Base-by-base conservation (phyloP, 2,888 invertebrate species). In the Lymantria monacha region DNA sequence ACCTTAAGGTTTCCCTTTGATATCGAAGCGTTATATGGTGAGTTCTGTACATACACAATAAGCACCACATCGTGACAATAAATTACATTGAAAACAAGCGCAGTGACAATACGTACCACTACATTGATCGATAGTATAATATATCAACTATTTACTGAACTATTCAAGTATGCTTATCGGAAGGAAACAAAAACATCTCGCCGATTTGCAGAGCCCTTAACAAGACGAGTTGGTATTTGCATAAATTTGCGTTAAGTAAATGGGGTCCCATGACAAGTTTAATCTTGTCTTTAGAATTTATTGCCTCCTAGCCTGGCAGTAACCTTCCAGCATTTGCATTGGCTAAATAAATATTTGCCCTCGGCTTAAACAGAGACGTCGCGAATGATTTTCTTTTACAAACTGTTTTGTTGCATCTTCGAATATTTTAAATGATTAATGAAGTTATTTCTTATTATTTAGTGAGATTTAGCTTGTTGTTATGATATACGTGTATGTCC, bases 201-300 rank as follows among this genome's bases (percentile, higher is more conserved):
- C 69, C 81, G 80, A 67, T 67, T 67, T 67, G 70, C 67, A 66
- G 67, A 67, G 67, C 64, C 63, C 68, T 80, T 83, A 84, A 83
- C 82, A 76, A 81, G 83, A 79, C 74, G 75, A 79, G 56, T 51
- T 22, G 80, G 84, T 81, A 88, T 89, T 89, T 89, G 84, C 89
- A 90, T 90, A 90, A 89, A 90, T 90, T 90, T 87, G 86, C 89
- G 85, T 88, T 88, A 89, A 89, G 89, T 89, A 88, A 90, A 90
- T 85, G 87, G 88, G 86, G 81, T 81, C 83, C 86, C 87, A 79
- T 88, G 89, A 90, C 90, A 90, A 90, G 85, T 89, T 88, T 90
- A 88, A 90, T 89, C 89, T 87, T 87, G 87, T 87, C 87, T 85
- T 82, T 72, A 76, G 77, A 86, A 90, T 90, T 90, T 89, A 90